Evolutionary conservation across 2,113 vertebrate species (phyloP).

Genomic region (Poeciliopsis prolifica): DNA sequence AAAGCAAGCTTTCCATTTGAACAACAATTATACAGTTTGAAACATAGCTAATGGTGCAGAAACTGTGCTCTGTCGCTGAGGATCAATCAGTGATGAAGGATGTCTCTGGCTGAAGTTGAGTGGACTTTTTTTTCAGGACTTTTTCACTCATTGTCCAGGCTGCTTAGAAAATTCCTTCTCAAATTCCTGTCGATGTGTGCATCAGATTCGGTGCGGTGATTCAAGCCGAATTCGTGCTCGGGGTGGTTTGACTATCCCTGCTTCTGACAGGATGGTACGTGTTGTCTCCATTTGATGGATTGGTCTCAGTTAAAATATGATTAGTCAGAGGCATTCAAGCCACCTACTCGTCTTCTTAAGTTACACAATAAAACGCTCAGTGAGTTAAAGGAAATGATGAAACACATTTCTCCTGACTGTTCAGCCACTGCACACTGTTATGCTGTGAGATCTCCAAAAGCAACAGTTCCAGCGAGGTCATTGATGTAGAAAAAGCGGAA

Average conservation of each 20-base stretch:
- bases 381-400: background rate
- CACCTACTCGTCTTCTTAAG: background rate
- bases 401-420: background rate
- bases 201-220: background rate
- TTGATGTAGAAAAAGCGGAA: background rate
- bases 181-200: too few relatives aligned
- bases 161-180: too few relatives aligned
- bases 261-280: background rate
- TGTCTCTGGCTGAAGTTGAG: too few relatives aligned
- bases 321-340: background rate
- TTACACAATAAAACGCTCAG: background rate
- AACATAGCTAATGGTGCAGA: too few relatives aligned
- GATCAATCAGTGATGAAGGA: too few relatives aligned
- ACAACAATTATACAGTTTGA: too few relatives aligned
- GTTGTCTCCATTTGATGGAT: background rate
- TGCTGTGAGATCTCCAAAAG: too few relatives aligned
- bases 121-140: too few relatives aligned
- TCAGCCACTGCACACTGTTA: background rate
- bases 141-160: too few relatives aligned
- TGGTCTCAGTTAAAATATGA: background rate
- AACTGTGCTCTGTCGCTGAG: too few relatives aligned
- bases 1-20: background rate
- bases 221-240: background rate
- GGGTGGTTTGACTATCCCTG: background rate
- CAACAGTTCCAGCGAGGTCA: too few relatives aligned